Evolutionary conservation across 2,113 vertebrate species (phyloP).

Genomic region (Esox niger): DNA sequence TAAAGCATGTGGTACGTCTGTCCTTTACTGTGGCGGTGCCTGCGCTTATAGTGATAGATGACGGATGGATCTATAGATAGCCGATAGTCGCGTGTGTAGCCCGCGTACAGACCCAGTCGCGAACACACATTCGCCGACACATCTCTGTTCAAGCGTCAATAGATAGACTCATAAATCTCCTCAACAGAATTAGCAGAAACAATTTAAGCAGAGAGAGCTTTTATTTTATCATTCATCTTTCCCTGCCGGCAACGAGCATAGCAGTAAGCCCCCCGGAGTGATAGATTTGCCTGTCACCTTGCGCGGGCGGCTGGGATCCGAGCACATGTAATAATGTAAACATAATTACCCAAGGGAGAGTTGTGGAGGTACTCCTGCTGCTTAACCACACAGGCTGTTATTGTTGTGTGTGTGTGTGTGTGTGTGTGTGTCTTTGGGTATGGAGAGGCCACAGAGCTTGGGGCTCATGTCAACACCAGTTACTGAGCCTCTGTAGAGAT

Average conservation of each 20-base stretch:
- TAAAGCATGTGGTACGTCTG: slow-evolving; percentile 12
- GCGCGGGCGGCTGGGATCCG: slow-evolving; percentile 73
- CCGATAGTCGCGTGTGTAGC: slow-evolving; percentile 56
- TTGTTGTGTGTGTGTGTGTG: slow-evolving; percentile 18
- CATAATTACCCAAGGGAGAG: slow-evolving; percentile 82
- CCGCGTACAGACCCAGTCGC: slow-evolving; percentile 39
- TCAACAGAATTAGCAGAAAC: slow-evolving; percentile 79
- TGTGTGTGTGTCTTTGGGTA: neutral
- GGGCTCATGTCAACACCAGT: slow-evolving; percentile 70
- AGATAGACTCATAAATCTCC: slow-evolving; percentile 78
- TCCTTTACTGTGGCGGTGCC: slow-evolving; percentile 17
- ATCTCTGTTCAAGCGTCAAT: slow-evolving; percentile 67
- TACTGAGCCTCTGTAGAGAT: slow-evolving; percentile 63
- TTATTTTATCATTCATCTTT: slow-evolving; percentile 83
- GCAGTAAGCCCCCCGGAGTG: slow-evolving; percentile 67
- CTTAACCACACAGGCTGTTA: slow-evolving; percentile 44
- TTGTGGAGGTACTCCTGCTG: slow-evolving; percentile 54
- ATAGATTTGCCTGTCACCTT: slow-evolving; percentile 82
- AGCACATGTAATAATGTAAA: slow-evolving; percentile 84
- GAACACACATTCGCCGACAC: slow-evolving; percentile 61
- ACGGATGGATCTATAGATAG: slow-evolving; percentile 57
- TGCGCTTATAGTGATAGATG: slow-evolving; percentile 49
- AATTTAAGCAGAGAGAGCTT: slow-evolving; percentile 79
- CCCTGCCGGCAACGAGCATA: slow-evolving; percentile 52
- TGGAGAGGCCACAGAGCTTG: slow-evolving; percentile 29